Evolutionary conservation across 2,888 invertebrate genomes (phyloP).

Genomic region (Idaea aversata): DNA sequence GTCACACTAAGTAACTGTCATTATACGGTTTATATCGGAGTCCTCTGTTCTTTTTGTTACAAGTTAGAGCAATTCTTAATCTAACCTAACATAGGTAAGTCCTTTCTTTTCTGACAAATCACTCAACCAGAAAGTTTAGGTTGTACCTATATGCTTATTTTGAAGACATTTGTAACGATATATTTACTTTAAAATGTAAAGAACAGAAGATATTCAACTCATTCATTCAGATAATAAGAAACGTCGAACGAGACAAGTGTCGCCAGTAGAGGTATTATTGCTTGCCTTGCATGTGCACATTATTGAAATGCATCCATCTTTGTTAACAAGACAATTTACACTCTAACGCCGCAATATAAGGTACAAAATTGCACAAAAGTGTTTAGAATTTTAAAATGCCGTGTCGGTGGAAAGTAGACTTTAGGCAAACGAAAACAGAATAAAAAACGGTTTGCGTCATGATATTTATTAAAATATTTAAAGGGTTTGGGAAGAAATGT

Average conservation of each 20-base stretch:
- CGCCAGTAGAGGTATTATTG: constrained; percentile 11
- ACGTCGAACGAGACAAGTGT: constrained; percentile 22
- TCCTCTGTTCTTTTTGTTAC: too few species aligned
- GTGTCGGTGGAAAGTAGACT: constrained; percentile 9
- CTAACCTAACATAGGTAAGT: too few species aligned
- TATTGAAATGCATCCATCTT: constrained; percentile 20
- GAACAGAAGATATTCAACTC: constrained; percentile 18
- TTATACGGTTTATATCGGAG: too few species aligned
- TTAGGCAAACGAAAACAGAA: constrained; percentile 6
- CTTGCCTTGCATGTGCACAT: constrained; percentile 18
- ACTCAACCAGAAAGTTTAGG: too few species aligned
- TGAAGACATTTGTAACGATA: constrained; percentile 3
- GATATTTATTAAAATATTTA: constrained; percentile 19
- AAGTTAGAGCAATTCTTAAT: too few species aligned
- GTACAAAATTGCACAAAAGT: constrained; percentile 13
- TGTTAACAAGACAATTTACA: constrained; percentile 14
- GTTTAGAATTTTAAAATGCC: constrained; percentile 6
- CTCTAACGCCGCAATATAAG: constrained; percentile 13
- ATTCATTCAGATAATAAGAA: too few species aligned
- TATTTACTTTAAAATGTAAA: constrained; percentile 4
- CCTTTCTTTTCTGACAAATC: too few species aligned
- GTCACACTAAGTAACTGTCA: too few species aligned
- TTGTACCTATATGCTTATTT: constrained; percentile 2
- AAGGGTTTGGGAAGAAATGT: constrained; percentile 20
- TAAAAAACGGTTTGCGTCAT: constrained; percentile 9